Percentiles rank a stretch among this genome's conserved stretches.
These are phyloP conservation scores for Asobara japonica DNA, from an alignment of 1,140 invertebrate genomes.

Conservation along the genomic window DNA sequence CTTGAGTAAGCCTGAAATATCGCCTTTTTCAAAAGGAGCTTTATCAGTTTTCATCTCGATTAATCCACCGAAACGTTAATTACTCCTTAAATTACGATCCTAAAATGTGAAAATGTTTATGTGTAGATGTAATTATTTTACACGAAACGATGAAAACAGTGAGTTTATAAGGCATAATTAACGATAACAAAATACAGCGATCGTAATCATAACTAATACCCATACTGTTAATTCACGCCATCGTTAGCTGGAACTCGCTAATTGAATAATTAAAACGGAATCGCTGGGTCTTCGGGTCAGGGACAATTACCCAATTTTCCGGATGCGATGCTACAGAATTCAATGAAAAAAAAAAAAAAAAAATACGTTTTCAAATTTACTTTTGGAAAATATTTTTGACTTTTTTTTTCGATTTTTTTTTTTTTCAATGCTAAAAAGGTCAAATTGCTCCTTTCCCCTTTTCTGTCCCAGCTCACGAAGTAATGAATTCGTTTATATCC, in stretches of 20 bases:
- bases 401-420: no score
- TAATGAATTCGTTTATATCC: not conserved
- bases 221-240: not conserved
- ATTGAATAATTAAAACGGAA: not conserved
- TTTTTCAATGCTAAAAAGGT: no score
- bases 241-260: not conserved
- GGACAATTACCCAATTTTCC: not conserved
- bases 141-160: not conserved
- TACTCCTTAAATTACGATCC: not conserved
- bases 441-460: no score
- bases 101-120: not conserved
- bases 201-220: not conserved
- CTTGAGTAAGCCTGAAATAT: no score
- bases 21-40: no score
- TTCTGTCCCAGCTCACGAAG: not conserved
- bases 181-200: not conserved
- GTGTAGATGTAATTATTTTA: not conserved
- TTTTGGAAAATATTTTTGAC: no score
- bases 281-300: not conserved
- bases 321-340: not conserved
- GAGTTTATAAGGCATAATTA: not conserved
- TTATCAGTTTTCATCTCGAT: no score
- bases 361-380: no score
- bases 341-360: no score
- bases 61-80: not conserved